A percentile compares a stretch with the other conserved stretches of the same genome.
Evolutionary conservation across 2,113 vertebrate genomes (phyloP).

Genomic region (Stomatorhinus ivindoensis): DNA sequence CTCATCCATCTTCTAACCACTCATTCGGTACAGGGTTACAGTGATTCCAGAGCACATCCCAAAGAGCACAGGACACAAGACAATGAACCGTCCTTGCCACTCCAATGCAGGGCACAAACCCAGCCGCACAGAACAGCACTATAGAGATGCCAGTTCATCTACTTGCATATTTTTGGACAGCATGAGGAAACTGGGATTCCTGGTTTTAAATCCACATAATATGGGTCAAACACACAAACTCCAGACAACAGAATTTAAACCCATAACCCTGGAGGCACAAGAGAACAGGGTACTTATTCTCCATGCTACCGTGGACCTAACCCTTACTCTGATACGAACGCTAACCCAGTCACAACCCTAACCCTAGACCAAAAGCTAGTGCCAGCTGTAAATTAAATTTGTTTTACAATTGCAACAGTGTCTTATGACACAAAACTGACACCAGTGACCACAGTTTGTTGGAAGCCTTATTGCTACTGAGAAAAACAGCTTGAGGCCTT

Average conservation of each 20-base stretch:
- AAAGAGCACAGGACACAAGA: neutral
- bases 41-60: neutral
- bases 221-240: neutral
- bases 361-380: neutral
- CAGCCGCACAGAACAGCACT: constrained; percentile 39
- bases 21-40: neutral
- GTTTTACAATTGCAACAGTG: neutral
- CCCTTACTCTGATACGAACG: neutral
- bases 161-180: constrained; percentile 20
- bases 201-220: neutral
- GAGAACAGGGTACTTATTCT: neutral
- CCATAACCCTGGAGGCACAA: neutral
- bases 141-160: constrained; percentile 30
- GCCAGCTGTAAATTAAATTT: neutral
- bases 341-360: neutral
- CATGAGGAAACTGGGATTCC: neutral
- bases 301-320: neutral
- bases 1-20: neutral
- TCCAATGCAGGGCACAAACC: neutral
- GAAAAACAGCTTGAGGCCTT: neutral
- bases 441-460: neutral
- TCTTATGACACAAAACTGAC: neutral
- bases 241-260: neutral
- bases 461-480: neutral
- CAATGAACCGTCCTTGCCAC: neutral